Base-by-base conservation (phyloP, 2,113 vertebrate genomes). In the Takifugu flavidus region DNA sequence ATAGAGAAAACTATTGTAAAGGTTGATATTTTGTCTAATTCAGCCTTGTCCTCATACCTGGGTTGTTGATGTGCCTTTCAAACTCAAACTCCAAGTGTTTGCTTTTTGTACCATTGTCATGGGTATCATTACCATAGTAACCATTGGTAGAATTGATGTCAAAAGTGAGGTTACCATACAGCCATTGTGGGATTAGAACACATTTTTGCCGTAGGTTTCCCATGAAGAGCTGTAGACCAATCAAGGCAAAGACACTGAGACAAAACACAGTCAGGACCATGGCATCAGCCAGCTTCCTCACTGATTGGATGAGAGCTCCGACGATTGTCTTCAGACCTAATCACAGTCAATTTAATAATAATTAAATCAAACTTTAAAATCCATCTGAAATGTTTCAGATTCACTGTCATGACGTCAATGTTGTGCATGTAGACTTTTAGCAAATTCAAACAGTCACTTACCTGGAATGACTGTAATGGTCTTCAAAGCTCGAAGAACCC, bases 201-300 rank as follows among this genome's bases (percentile, higher is more conserved):
- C 96, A 98, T 57, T 98, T 98, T 1, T 98, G 93, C 25, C 89
- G 76, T 34, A 98, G 88, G 79, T 94, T 95, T 27, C 96, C 96
- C 96, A 98, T 98, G 84, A 98, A 98, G 6, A 98, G 93, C 82
- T 98, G 95, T n/a, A 98, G 92, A 10, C 94, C 96, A 3, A 98
- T 91, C 25, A 97, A 90, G 52, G 96, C 96, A 0, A 98, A 97
- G 74, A 98, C 95, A 0, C 91, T 91, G 65, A 98, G 92, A 74
- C 95, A 98, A 89, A 98, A 96, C 14, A 98, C 92, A 0, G 95
- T 98, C 83, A 98, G 93, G 70, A 96, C 96, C 95, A 98, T 97
- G 52, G 96, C 95, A 0, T 98, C 94, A 0, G 89, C 88, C 67
- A 98, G 88, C 86, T 97, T 98, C 87, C 98, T 98, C 79, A 98